These are phyloP conservation scores for Malaclemys terrapin DNA, from an alignment of 2,113 vertebrate species.

Conservation along the genomic window DNA sequence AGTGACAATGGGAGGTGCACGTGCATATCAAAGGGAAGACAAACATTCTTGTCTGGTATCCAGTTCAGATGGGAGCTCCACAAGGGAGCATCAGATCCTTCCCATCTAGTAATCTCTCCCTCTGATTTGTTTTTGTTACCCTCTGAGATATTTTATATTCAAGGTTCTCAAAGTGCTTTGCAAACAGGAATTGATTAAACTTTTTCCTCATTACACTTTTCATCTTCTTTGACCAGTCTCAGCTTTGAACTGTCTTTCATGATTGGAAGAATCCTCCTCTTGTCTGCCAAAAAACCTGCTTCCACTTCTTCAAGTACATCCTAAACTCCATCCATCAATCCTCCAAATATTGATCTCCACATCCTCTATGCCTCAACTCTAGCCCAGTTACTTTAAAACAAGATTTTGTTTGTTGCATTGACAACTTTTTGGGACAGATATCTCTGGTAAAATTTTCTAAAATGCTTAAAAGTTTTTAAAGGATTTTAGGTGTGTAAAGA, in stretches of 20 bases:
- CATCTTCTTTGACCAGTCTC: background rate
- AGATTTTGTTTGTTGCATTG: background rate
- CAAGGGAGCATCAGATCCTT: background rate
- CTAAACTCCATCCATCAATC: background rate
- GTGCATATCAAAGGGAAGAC: background rate
- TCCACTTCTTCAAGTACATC: background rate
- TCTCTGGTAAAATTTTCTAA: rapidly evolving
- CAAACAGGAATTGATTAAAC: no score
- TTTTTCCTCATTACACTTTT: background rate
- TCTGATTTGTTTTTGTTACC: no score
- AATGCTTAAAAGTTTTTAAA: background rate
- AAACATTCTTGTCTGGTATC: background rate
- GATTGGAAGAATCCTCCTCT: background rate
- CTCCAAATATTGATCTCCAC: background rate
- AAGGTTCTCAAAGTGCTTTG: background rate
- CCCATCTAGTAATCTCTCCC: background rate
- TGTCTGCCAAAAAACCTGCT: background rate
- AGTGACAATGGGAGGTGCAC: background rate
- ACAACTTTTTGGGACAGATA: background rate
- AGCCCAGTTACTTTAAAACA: background rate
- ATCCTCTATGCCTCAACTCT: background rate
- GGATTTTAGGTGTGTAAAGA: background rate
- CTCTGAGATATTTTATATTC: background rate
- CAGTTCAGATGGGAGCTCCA: background rate
- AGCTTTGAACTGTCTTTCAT: background rate